A percentile compares a stretch with the other conserved stretches of the same genome.
Evolutionary conservation across 2,113 vertebrate genomes (phyloP).

Genomic region (Hiodon tergisus): DNA sequence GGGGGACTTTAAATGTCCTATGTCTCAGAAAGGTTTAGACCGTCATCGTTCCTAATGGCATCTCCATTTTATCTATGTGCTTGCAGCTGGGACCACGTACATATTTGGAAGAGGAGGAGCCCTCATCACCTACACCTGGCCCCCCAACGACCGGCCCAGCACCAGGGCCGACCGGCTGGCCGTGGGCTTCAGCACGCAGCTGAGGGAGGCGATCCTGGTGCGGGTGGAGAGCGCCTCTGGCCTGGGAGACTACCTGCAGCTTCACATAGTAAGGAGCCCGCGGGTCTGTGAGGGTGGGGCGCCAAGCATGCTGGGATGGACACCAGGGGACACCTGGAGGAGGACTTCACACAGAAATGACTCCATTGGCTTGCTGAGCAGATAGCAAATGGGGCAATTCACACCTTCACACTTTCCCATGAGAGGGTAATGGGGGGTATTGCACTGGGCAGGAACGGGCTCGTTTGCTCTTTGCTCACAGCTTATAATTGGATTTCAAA

Average conservation of each 20-base stretch:
- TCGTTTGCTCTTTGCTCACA: conserved; percentile 33
- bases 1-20: too few relatives aligned
- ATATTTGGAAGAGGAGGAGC: conserved; percentile 87
- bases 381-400: too few relatives aligned
- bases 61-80: conserved; percentile 23
- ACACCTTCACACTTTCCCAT: too few relatives aligned
- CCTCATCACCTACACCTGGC: conserved; percentile 88
- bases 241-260: conserved; percentile 84
- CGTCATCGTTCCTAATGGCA: too few relatives aligned
- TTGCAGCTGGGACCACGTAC: conserved; percentile 82
- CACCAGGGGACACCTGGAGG: neutral
- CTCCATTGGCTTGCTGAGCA: too few relatives aligned
- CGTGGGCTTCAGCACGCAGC: conserved; percentile 86
- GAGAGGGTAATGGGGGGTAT: neutral
- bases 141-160: conserved; percentile 85
- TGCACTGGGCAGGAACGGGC: conserved; percentile 27
- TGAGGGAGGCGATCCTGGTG: conserved; percentile 81
- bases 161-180: conserved; percentile 86
- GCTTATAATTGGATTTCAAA: conserved; percentile 23
- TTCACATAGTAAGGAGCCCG: conserved; percentile 77
- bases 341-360: neutral
- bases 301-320: neutral
- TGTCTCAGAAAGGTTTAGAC: too few relatives aligned
- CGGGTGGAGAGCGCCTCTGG: conserved; percentile 86
- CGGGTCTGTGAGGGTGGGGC: too few relatives aligned